Evolutionary conservation across 2,888 invertebrate species (phyloP).

Genomic region (Polietes domitor): DNA sequence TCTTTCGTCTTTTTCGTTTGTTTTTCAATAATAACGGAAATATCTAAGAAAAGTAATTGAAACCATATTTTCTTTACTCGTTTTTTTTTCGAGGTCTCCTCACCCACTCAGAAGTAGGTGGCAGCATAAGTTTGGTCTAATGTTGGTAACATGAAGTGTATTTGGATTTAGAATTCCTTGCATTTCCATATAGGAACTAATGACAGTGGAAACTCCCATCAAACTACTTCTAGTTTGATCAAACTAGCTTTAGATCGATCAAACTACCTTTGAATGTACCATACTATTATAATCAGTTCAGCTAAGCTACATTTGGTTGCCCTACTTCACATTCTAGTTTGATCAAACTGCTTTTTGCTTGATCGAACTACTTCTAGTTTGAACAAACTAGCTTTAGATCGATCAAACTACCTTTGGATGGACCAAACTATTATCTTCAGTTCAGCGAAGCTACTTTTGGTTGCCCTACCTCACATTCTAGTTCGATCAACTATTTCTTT

Average conservation of each 20-base stretch:
- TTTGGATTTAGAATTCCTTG: too few species aligned
- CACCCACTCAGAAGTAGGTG: not conserved
- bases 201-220: not conserved
- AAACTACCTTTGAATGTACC: not conserved
- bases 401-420: not conserved
- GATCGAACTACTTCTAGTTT: not conserved
- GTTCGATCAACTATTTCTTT: not conserved
- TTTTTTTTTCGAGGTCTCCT: not conserved
- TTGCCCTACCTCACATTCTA: not conserved
- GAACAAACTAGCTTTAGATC: not conserved
- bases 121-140: not conserved
- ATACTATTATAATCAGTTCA: too few species aligned
- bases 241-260: not conserved
- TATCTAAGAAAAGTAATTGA: slow-evolving; percentile 59
- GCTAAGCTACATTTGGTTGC: not conserved
- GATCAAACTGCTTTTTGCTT: not conserved
- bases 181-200: too few species aligned
- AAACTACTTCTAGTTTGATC: not conserved
- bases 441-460: not conserved
- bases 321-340: too few species aligned
- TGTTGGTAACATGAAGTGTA: not conserved
- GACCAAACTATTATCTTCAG: not conserved
- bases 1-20: slow-evolving; percentile 10
- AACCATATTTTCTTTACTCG: slow-evolving; percentile 53
- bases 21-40: slow-evolving; percentile 60